These are phyloP conservation scores for Amphiprion clarkii DNA, from an alignment of 2,797 vertebrate genomes.

Conservation along the genomic window DNA sequence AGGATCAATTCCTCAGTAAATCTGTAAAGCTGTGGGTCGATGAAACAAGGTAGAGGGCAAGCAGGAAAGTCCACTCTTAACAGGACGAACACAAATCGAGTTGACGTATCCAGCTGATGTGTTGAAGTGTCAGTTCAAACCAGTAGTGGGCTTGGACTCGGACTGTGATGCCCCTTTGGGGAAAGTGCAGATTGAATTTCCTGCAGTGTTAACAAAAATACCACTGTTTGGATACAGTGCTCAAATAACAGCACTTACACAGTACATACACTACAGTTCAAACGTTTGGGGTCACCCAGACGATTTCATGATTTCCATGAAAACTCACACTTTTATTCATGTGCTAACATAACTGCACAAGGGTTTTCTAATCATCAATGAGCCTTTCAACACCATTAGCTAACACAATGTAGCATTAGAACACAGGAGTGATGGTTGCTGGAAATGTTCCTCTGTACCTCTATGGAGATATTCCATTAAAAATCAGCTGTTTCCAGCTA, in stretches of 20 bases:
- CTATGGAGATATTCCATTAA: too few species aligned
- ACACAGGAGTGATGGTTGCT: too few species aligned
- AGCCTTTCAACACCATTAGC: too few species aligned
- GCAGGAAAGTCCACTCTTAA: slow-evolving; percentile 14
- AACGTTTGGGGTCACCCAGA: too few species aligned
- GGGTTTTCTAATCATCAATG: too few species aligned
- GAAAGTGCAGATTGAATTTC: neutral
- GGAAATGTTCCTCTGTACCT: too few species aligned
- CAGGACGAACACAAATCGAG: slow-evolving; percentile 18
- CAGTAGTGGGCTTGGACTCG: neutral
- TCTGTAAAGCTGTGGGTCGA: slow-evolving; percentile 12
- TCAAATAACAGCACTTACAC: neutral
- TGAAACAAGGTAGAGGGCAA: slow-evolving; percentile 19
- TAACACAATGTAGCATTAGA: too few species aligned
- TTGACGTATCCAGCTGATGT: slow-evolving; percentile 21
- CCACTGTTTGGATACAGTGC: neutral
- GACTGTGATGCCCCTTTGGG: neutral
- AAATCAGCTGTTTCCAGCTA: too few species aligned
- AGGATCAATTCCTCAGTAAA: slow-evolving; percentile 41
- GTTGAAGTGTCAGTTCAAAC: neutral
- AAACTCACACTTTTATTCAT: too few species aligned
- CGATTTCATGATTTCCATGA: too few species aligned
- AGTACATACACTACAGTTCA: neutral
- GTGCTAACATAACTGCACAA: too few species aligned
- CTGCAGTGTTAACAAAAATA: neutral